Conservation (phyloP, 2,113 vertebrate species). For the Gopherus evgoodei region DNA sequence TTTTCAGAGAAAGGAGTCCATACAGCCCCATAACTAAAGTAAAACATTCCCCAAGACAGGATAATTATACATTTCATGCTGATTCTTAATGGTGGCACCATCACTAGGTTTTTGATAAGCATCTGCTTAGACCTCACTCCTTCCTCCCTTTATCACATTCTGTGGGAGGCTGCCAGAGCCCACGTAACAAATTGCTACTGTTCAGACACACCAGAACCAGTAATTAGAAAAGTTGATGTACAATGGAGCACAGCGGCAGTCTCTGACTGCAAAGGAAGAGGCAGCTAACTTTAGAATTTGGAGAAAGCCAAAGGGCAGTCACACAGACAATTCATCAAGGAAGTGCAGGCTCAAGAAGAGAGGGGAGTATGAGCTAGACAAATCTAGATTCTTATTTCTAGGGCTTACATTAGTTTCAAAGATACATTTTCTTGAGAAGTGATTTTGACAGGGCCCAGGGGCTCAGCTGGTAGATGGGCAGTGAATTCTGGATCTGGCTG, state of each 20-base stretch:
- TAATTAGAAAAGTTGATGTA: not conserved
- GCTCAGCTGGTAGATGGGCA: accelerated
- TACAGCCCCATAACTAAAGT: not conserved
- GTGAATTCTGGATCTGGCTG: accelerated
- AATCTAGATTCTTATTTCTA: not conserved
- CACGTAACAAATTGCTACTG: not conserved
- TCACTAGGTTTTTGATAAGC: not conserved
- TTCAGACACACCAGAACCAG: not conserved
- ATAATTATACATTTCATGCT: not conserved
- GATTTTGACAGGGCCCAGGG: accelerated
- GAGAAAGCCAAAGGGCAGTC: not conserved
- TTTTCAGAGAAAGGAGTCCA: not conserved
- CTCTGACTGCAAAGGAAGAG: not conserved
- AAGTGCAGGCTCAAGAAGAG: not conserved
- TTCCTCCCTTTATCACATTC: not conserved
- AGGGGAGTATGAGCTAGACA: not conserved
- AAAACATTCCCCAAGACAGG: not conserved
- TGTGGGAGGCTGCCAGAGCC: not conserved
- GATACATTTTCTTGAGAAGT: accelerated
- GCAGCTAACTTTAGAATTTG: not conserved
- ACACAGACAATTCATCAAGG: not conserved
- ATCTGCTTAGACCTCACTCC: not conserved
- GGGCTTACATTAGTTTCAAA: accelerated
- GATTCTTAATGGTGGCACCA: not conserved
- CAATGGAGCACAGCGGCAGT: not conserved